Evolutionary conservation across 2,888 invertebrate species (phyloP).

Genomic region (Dolichopus griseipennis): DNA sequence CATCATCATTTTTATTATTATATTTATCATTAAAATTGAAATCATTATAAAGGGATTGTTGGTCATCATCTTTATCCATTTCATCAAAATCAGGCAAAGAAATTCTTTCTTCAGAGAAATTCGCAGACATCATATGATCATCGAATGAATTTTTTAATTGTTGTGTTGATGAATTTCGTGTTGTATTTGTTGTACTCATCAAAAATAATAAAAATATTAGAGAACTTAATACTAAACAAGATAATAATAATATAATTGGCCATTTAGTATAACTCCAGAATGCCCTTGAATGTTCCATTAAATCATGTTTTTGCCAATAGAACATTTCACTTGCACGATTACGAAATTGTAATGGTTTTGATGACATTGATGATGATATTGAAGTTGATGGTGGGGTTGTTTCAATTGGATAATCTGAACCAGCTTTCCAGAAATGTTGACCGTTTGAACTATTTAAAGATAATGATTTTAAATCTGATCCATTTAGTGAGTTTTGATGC

Average conservation of each 20-base stretch:
- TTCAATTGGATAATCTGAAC: background rate
- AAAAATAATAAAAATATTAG: slow-evolving; percentile 9
- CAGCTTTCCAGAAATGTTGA: background rate
- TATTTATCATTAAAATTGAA: background rate
- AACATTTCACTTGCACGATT: background rate
- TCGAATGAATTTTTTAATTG: background rate
- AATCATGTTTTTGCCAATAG: background rate
- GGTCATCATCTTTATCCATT: background rate
- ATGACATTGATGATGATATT: background rate
- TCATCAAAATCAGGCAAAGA: background rate
- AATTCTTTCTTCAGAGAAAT: background rate
- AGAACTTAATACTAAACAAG: background rate
- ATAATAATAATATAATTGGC: slow-evolving; percentile 5
- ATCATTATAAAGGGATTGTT: background rate
- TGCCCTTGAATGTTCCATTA: background rate
- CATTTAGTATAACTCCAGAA: slow-evolving; percentile 5
- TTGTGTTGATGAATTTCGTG: background rate
- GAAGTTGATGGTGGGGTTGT: background rate
- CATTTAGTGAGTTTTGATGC: background rate
- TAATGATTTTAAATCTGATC: background rate
- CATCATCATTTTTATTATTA: background rate
- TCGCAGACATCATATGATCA: background rate
- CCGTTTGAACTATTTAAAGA: background rate
- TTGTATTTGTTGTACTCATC: background rate
- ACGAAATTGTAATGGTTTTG: background rate